Percentiles rank a stretch among this genome's conserved stretches.
These are phyloP conservation scores for Harmothoe impar DNA, from an alignment of 2,888 invertebrate genomes.

Conservation along the genomic window DNA sequence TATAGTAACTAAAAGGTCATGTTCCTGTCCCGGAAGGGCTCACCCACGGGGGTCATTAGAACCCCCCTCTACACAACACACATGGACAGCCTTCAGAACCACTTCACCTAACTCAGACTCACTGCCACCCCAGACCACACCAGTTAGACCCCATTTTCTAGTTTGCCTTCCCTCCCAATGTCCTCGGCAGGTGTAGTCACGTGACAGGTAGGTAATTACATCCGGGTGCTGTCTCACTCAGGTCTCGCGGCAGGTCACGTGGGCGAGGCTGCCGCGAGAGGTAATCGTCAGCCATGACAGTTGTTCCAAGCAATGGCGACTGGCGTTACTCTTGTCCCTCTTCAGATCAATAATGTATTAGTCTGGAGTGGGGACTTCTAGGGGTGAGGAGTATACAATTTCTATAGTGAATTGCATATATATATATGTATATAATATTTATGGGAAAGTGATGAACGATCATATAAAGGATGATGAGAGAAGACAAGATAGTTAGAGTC, in stretches of 20 bases:
- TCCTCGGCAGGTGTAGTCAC: conserved; percentile 52
- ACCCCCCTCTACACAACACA: no score
- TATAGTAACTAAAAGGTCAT: no score
- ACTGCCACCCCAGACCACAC: background rate
- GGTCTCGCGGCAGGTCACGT: conserved; percentile 50
- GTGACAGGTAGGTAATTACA: conserved; percentile 58
- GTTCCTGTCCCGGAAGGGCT: no score
- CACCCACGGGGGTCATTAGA: no score
- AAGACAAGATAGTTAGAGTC: no score
- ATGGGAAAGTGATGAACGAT: no score
- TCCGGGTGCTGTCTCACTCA: conserved; percentile 47
- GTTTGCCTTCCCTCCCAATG: conserved; percentile 15
- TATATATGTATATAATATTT: no score
- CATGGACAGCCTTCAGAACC: background rate
- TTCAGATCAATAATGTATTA: conserved; percentile 51
- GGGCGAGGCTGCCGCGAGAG: conserved; percentile 34
- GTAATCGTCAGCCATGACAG: conserved; percentile 51
- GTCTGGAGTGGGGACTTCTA: background rate
- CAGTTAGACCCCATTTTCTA: conserved; percentile 20
- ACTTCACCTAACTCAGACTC: background rate
- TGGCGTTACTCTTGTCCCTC: background rate
- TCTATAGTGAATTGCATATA: no score
- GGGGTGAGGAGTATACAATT: no score
- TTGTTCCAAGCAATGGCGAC: conserved; percentile 26
- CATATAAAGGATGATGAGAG: no score